Percentiles rank a stretch among this genome's conserved stretches.
phyloP scores from a whole-genome alignment of 1,140 invertebrate genomes.

The Oscheius sp. region DNA sequence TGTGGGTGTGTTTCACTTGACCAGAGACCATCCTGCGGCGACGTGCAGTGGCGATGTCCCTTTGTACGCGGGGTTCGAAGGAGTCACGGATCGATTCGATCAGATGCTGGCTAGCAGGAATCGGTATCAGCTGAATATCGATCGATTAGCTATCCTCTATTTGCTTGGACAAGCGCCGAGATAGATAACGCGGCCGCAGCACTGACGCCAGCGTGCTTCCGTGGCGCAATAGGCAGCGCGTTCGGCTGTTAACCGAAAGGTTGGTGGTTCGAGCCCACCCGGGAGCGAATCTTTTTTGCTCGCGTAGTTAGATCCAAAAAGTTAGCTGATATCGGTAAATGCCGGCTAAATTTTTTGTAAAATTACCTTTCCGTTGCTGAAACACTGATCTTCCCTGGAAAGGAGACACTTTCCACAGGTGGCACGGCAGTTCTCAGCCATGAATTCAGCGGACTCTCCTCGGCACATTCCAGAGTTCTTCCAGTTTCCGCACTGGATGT shows the following conservation, averaged over 20 bases:
- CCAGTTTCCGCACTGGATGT: slow-evolving; percentile 29
- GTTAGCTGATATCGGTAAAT: neutral
- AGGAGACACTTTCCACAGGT: slow-evolving; percentile 40
- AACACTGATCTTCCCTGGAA: slow-evolving; percentile 22
- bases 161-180: neutral
- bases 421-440: slow-evolving; percentile 57
- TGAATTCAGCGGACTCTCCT: slow-evolving; percentile 50
- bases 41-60: neutral
- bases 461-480: slow-evolving; percentile 32
- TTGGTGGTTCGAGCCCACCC: slow-evolving; percentile 61
- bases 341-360: too few relatives aligned
- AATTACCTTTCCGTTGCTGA: slow-evolving; percentile 32
- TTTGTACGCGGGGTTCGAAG: slow-evolving; percentile 2
- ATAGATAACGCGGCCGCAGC: too few relatives aligned
- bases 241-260: slow-evolving; percentile 61
- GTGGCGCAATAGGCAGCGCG: slow-evolving; percentile 47
- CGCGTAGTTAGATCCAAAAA: neutral
- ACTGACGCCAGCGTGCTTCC: too few relatives aligned
- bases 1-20: too few relatives aligned
- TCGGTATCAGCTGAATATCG: slow-evolving; percentile 7
- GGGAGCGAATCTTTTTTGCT: slow-evolving; percentile 47
- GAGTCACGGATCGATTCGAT: slow-evolving; percentile 22
- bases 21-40: too few relatives aligned
- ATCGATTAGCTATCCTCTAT: neutral
- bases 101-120: slow-evolving; percentile 21